phyloP scores from a whole-genome alignment of 2,888 invertebrate species.

The Protophormia terraenovae region DNA sequence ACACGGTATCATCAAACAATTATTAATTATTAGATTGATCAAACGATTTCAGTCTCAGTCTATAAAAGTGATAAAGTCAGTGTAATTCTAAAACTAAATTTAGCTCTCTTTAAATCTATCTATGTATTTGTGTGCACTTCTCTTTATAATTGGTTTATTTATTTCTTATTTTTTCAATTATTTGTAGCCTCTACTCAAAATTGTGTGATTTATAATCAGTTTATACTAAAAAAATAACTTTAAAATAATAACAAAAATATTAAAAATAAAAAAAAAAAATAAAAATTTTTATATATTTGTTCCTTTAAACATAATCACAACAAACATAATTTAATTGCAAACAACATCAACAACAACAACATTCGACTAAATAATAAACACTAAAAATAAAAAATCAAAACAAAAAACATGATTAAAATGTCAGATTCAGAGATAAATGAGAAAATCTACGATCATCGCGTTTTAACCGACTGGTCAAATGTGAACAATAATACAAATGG shows the following conservation, averaged over 20 bases:
- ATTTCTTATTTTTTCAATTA: constrained; percentile 29
- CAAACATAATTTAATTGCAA: constrained; percentile 5
- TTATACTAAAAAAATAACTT: not conserved
- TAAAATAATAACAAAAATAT: not conserved
- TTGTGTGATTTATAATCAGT: constrained; percentile 35
- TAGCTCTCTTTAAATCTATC: too few relatives aligned
- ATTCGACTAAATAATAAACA: not conserved
- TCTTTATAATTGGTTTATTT: not conserved
- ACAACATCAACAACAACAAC: not conserved
- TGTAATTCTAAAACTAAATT: too few relatives aligned
- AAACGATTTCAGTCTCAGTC: not conserved
- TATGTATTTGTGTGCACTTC: not conserved
- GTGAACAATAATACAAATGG: constrained; percentile 77
- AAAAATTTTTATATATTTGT: constrained; percentile 19
- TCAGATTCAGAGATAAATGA: constrained; percentile 76
- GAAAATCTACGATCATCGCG: constrained; percentile 80
- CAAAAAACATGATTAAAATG: constrained; percentile 70
- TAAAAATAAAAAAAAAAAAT: not conserved
- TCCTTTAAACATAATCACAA: constrained; percentile 18
- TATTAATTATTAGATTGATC: not conserved
- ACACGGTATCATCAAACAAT: not conserved
- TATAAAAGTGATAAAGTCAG: not conserved
- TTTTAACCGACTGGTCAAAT: constrained; percentile 78
- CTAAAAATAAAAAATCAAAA: not conserved
- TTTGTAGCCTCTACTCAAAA: constrained; percentile 3